Evolutionary conservation across 2,797 vertebrate genomes (phyloP).

Genomic region (Phaenicophaeus curvirostris): DNA sequence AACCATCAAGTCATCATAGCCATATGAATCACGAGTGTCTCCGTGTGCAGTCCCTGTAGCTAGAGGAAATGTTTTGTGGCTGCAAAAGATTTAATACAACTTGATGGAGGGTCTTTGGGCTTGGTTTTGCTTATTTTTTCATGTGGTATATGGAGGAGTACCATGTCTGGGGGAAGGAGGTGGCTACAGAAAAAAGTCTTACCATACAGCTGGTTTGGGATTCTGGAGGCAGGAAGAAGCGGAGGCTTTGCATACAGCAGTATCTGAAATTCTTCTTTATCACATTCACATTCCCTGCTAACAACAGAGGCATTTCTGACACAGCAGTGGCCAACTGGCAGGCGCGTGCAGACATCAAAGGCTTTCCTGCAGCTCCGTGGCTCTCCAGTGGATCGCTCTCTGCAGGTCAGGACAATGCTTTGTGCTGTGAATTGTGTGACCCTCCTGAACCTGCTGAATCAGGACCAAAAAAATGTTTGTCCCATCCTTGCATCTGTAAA

Average conservation of each 20-base stretch:
- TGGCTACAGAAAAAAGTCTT: neutral
- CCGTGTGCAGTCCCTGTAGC: neutral
- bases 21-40: neutral
- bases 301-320: constrained; percentile 34
- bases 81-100: neutral
- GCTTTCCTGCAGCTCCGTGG: neutral
- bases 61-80: neutral
- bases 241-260: neutral
- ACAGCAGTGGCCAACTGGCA: constrained; percentile 38
- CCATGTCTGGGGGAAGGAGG: neutral
- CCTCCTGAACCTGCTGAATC: constrained; percentile 10
- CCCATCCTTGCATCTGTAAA: constrained; percentile 31
- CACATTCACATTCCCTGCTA: neutral
- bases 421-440: constrained; percentile 55
- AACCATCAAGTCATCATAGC: neutral
- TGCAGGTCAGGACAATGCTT: neutral
- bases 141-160: neutral
- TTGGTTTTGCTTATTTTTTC: neutral
- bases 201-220: neutral
- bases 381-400: neutral
- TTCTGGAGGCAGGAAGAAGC: neutral
- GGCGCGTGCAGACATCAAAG: constrained; percentile 36
- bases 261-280: neutral
- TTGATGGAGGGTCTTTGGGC: neutral
- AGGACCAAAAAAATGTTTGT: constrained; percentile 28